These are phyloP conservation scores for Misgurnus mizolepis DNA, from an alignment of 2,113 vertebrate genomes.

Conservation along the genomic window DNA sequence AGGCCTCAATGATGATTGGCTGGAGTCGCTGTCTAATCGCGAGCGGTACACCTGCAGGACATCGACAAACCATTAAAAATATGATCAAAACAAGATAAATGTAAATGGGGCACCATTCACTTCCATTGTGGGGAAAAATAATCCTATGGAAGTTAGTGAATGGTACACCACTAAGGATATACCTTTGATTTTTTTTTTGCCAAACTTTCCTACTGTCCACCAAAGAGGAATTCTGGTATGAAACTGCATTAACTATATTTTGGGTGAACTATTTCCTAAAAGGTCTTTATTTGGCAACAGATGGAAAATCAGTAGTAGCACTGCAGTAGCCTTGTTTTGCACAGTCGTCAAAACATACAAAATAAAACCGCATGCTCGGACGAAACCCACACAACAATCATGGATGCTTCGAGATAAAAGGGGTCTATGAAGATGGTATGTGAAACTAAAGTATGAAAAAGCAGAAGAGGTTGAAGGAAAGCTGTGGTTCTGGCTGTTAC, in stretches of 20 bases:
- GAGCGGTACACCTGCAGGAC: constrained; percentile 85
- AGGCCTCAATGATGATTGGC: constrained; percentile 65
- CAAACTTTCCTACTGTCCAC: too few species aligned
- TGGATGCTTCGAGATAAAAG: constrained; percentile 18
- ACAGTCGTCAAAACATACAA: not conserved
- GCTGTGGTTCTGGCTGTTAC: constrained; percentile 58
- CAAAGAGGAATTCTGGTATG: too few species aligned
- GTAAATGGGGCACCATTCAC: too few species aligned
- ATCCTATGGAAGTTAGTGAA: too few species aligned
- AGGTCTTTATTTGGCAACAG: not conserved
- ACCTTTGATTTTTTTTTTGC: too few species aligned
- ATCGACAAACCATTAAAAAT: too few species aligned
- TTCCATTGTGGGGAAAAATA: too few species aligned
- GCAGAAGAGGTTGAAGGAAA: constrained; percentile 5
- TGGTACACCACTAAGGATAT: too few species aligned
- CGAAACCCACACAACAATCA: not conserved
- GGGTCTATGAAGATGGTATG: constrained; percentile 1
- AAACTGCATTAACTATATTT: too few species aligned
- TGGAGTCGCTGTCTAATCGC: constrained; percentile 78
- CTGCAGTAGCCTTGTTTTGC: too few species aligned
- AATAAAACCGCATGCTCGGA: not conserved
- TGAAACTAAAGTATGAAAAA: constrained; percentile 17
- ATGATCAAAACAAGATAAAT: too few species aligned
- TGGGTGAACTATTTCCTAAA: too few species aligned
- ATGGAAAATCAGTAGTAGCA: not conserved